Conservation (phyloP, 2,113 vertebrate genomes). For the Natator depressus region DNA sequence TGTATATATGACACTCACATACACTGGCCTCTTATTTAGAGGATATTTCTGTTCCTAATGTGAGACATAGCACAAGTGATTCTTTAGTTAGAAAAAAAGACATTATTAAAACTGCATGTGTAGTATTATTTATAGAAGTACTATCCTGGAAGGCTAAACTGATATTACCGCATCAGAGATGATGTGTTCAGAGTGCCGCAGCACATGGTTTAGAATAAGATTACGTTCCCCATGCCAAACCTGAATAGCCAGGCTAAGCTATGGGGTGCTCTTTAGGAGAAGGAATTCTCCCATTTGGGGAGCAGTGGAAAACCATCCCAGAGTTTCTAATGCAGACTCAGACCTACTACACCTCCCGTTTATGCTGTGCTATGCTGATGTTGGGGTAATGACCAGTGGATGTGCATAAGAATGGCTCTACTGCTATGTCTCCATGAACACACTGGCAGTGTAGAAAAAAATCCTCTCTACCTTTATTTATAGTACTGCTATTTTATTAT, state of each 20-base stretch:
- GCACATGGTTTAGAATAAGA: neutral
- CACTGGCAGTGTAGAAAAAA: neutral
- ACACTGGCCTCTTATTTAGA: fast-evolving
- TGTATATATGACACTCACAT: fast-evolving
- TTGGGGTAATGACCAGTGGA: fast-evolving
- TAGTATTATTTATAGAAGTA: neutral
- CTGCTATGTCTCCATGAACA: neutral
- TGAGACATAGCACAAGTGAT: neutral
- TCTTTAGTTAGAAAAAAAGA: neutral
- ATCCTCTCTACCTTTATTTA: neutral
- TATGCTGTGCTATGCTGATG: fast-evolving
- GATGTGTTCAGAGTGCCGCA: neutral
- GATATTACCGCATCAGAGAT: neutral
- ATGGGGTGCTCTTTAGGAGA: neutral
- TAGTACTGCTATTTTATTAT: neutral
- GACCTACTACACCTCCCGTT: fast-evolving
- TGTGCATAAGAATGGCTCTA: neutral
- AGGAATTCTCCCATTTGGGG: neutral
- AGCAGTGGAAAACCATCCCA: neutral
- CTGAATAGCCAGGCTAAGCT: neutral
- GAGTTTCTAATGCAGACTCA: neutral
- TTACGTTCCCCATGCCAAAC: neutral
- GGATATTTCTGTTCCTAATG: fast-evolving
- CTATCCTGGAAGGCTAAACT: neutral
- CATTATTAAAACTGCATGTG: neutral